phyloP scores from a whole-genome alignment of 2,113 vertebrate genomes.

The Crypturellus undulatus region DNA sequence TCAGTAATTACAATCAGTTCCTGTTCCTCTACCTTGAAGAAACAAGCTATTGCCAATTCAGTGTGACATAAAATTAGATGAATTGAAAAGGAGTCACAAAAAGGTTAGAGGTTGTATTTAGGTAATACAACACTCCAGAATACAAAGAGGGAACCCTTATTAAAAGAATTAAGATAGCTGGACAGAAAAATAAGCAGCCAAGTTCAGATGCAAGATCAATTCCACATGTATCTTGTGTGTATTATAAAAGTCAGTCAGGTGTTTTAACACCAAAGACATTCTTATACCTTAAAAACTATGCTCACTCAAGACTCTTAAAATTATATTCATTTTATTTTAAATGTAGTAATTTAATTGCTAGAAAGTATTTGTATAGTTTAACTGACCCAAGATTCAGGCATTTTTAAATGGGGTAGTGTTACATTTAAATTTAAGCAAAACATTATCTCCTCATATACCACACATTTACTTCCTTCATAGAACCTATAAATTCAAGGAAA shows the following conservation, averaged over 20 bases:
- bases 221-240: background rate
- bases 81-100: background rate
- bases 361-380: background rate
- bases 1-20: background rate
- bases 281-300: background rate
- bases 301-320: background rate
- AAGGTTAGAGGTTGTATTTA: background rate
- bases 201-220: background rate
- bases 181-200: background rate
- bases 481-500: background rate
- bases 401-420: background rate
- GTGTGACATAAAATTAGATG: accelerated
- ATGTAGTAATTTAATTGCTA: background rate
- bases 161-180: background rate
- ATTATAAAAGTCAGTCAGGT: background rate
- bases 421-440: background rate
- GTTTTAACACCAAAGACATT: background rate
- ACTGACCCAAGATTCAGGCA: background rate
- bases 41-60: background rate
- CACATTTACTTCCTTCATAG: background rate
- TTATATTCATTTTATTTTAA: background rate
- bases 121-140: background rate
- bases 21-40: background rate
- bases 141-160: background rate
- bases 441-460: background rate